phyloP scores from a whole-genome alignment of 1,140 invertebrate species.

The Conus betulinus region DNA sequence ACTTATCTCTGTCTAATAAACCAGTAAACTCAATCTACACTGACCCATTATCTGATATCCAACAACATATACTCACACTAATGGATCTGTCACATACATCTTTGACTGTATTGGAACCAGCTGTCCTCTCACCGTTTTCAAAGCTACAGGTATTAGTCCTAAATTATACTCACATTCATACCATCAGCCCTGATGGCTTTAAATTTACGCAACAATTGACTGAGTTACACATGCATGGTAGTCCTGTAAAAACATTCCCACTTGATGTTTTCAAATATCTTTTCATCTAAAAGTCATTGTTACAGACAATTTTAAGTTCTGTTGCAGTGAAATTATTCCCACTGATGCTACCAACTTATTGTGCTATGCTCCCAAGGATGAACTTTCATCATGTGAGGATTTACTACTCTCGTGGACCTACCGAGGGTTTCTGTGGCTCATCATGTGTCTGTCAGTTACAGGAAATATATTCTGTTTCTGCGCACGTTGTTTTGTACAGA shows the following conservation, averaged over 20 bases:
- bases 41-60: neutral
- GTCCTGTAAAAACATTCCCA: constrained; percentile 34
- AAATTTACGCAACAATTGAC: neutral
- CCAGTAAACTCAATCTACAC: too few relatives aligned
- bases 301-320: constrained; percentile 47
- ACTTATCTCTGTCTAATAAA: too few relatives aligned
- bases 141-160: constrained; percentile 5
- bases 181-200: constrained; percentile 31
- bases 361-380: constrained; percentile 35
- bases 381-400: constrained; percentile 54
- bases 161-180: neutral
- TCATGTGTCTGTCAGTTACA: constrained; percentile 42
- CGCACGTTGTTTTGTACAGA: constrained; percentile 28
- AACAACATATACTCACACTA: neutral
- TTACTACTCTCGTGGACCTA: constrained; percentile 40
- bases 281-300: constrained; percentile 7
- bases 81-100: constrained; percentile 4
- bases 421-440: constrained; percentile 50
- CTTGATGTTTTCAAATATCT: constrained; percentile 31
- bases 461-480: constrained; percentile 50
- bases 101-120: neutral
- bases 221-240: constrained; percentile 5
- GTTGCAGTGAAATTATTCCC: constrained; percentile 45
- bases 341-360: neutral
- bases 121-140: constrained; percentile 9